Evolutionary conservation across 2,113 vertebrate species (phyloP).

Genomic region (Trematocara unimaculatum): DNA sequence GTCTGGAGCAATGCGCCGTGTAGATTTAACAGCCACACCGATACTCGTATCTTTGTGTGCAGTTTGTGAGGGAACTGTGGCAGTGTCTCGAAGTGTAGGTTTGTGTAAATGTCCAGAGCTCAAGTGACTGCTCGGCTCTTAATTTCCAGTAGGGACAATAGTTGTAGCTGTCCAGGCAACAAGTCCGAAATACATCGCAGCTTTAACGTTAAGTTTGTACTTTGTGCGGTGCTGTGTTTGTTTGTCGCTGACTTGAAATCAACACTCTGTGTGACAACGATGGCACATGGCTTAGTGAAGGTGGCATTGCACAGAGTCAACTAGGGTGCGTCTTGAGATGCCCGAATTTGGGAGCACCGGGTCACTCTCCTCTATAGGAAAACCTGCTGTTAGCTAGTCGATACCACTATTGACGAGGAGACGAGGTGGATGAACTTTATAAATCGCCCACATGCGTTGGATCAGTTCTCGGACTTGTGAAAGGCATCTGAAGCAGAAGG

Average conservation of each 20-base stretch:
- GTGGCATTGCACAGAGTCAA: not conserved
- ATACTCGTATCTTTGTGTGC: not conserved
- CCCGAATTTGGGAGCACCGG: not conserved
- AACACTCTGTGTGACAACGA: not conserved
- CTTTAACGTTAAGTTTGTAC: not conserved
- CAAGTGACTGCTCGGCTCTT: not conserved
- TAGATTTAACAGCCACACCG: not conserved
- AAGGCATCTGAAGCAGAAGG: conserved; percentile 80
- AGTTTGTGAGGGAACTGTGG: not conserved
- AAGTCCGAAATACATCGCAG: conserved; percentile 28
- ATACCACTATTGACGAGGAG: conserved; percentile 72
- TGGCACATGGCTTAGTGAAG: not conserved
- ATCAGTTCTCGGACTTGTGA: conserved; percentile 83
- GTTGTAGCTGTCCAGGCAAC: conserved; percentile 41
- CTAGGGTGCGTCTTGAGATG: conserved; percentile 1
- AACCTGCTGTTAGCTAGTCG: not conserved
- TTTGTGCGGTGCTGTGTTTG: not conserved
- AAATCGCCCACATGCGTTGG: conserved; percentile 95
- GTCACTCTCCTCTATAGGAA: not conserved
- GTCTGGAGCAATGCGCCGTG: not conserved
- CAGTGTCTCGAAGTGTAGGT: not conserved
- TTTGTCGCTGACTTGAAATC: not conserved
- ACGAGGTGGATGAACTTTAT: conserved; percentile 74
- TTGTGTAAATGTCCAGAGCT: not conserved
- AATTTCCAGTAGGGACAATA: conserved; percentile 26